Conservation (phyloP, 2,797 vertebrate genomes). For the Siniperca undulata region DNA sequence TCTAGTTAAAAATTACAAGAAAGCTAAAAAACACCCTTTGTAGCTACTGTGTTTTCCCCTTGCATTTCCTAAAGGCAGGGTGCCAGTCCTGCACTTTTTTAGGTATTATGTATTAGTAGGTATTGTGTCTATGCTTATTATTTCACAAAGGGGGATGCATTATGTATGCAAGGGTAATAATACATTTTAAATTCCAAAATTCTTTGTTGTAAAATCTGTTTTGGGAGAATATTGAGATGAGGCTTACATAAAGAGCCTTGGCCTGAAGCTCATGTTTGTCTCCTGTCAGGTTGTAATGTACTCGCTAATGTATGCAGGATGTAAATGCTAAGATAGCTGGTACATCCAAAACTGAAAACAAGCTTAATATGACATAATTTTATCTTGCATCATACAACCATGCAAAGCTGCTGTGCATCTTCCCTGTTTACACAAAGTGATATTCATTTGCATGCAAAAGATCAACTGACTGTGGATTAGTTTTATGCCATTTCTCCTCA, state of each 20-base stretch:
- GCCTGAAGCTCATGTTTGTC: slow-evolving; percentile 60
- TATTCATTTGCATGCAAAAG: slow-evolving; percentile 10
- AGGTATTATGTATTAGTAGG: background rate
- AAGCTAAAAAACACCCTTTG: background rate
- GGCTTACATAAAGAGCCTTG: slow-evolving; percentile 48
- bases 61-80: background rate
- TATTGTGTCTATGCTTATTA: background rate
- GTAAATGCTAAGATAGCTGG: slow-evolving; percentile 48
- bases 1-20: background rate
- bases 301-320: slow-evolving; percentile 30
- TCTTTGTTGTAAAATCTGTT: slow-evolving; percentile 64
- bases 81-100: background rate
- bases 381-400: slow-evolving; percentile 35
- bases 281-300: slow-evolving; percentile 58
- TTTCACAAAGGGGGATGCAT: slow-evolving; percentile 30
- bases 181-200: slow-evolving; percentile 58
- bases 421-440: slow-evolving; percentile 25
- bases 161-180: slow-evolving; percentile 55
- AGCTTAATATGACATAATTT: slow-evolving; percentile 47
- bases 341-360: slow-evolving; percentile 56
- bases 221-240: slow-evolving; percentile 44
- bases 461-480: slow-evolving; percentile 24
- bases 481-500: background rate
- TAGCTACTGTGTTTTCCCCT: background rate
- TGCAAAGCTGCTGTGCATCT: slow-evolving; percentile 29